Evolutionary conservation across 2,113 vertebrate species (phyloP).

Genomic region (Myotis lucifugus): DNA sequence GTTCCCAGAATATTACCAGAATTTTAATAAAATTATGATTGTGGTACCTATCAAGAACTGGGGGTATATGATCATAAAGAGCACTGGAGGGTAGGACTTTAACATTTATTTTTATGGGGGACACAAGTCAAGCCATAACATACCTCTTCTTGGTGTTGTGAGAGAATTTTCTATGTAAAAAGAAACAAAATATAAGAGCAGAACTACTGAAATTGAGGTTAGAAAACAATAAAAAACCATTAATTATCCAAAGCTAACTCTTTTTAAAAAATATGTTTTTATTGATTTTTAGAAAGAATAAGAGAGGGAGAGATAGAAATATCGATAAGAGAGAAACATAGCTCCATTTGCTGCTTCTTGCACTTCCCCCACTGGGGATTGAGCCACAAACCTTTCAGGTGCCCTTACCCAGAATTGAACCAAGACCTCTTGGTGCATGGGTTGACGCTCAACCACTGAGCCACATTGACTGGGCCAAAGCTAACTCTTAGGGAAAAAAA

Average conservation of each 20-base stretch:
- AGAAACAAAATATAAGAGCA: background rate
- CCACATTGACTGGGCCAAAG: background rate
- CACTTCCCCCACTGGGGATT: background rate
- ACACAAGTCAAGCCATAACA: background rate
- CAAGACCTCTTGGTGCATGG: background rate
- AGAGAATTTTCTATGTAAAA: background rate
- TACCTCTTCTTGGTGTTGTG: background rate
- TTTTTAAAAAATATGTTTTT: too few species aligned
- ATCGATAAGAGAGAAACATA: background rate
- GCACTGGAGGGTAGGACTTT: background rate
- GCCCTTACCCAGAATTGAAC: background rate
- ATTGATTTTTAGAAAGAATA: background rate
- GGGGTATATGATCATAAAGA: background rate
- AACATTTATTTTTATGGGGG: background rate
- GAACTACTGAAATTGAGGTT: background rate
- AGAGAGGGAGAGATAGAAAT: background rate
- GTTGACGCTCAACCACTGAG: background rate
- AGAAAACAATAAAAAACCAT: background rate
- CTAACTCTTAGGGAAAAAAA: background rate
- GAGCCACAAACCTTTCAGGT: background rate
- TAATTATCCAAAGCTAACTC: background rate
- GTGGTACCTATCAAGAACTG: background rate
- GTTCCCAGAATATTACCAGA: background rate
- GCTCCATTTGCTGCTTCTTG: background rate
- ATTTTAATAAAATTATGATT: background rate